phyloP scores from a whole-genome alignment of 2,113 vertebrate species.

The Cephalopterus ornatus region DNA sequence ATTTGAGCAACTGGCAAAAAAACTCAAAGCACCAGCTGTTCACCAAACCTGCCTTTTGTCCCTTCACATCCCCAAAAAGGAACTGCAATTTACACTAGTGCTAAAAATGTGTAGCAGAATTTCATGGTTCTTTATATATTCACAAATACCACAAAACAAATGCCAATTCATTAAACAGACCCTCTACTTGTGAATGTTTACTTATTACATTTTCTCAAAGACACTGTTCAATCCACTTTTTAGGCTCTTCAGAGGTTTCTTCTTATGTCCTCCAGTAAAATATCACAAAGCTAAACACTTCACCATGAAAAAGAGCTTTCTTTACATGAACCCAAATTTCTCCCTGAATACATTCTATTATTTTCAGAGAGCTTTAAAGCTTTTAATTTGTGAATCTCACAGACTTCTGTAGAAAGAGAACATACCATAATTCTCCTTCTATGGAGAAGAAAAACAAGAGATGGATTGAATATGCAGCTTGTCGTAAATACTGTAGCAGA shows the following conservation, averaged over 20 bases:
- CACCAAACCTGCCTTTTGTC: neutral
- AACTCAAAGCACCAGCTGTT: neutral
- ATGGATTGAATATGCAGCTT: neutral
- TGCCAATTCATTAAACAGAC: neutral
- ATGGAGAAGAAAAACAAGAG: neutral
- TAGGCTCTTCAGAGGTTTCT: neutral
- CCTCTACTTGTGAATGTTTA: neutral
- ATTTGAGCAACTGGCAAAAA: constrained; percentile 10
- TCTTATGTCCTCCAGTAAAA: neutral
- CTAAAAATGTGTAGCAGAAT: neutral
- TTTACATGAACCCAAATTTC: neutral
- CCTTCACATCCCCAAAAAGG: neutral
- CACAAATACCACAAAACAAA: neutral
- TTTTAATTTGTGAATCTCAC: neutral
- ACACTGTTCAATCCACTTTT: neutral
- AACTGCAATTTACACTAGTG: neutral
- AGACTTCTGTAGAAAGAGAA: neutral
- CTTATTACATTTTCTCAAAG: neutral
- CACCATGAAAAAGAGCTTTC: neutral
- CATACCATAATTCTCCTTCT: neutral
- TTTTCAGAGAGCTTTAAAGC: neutral
- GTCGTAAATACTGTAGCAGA: neutral
- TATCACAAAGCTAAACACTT: neutral
- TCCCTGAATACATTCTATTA: neutral
- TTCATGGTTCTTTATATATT: neutral